Percentiles rank a stretch among this genome's conserved stretches.
phyloP scores from a whole-genome alignment of 2,113 vertebrate genomes.

The Oriolus oriolus region DNA sequence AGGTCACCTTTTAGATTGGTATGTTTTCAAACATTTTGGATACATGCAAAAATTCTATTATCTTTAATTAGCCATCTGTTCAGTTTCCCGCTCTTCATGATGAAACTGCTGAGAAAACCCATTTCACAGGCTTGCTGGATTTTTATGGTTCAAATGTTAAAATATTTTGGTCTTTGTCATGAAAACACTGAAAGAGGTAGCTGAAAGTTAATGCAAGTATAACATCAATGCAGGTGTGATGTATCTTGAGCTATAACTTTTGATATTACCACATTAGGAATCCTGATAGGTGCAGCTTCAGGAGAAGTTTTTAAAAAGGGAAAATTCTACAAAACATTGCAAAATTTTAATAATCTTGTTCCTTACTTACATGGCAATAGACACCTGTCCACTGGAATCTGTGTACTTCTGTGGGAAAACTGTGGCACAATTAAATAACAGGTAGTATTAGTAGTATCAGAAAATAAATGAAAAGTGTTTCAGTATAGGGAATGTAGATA shows the following conservation, averaged over 20 bases:
- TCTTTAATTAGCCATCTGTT: conserved; percentile 19
- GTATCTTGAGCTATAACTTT: background rate
- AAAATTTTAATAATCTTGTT: background rate
- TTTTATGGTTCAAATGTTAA: background rate
- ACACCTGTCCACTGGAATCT: background rate
- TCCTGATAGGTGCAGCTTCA: background rate
- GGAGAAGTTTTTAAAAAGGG: background rate
- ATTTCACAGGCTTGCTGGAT: background rate
- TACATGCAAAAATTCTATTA: background rate
- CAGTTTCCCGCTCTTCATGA: background rate
- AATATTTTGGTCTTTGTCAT: background rate
- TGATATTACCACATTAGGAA: background rate
- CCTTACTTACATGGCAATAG: background rate
- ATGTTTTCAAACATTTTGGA: background rate
- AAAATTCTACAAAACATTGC: background rate
- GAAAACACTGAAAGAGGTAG: background rate
- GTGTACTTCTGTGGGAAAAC: background rate
- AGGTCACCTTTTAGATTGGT: background rate
- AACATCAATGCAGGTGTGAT: background rate
- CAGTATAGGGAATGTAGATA: background rate
- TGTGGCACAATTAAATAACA: background rate
- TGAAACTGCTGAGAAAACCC: background rate
- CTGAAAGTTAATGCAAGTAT: background rate
- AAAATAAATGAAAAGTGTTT: background rate
- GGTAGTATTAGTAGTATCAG: background rate